Evolutionary conservation across 2,888 invertebrate species (phyloP).

Genomic region (Sinotaia quadrata): DNA sequence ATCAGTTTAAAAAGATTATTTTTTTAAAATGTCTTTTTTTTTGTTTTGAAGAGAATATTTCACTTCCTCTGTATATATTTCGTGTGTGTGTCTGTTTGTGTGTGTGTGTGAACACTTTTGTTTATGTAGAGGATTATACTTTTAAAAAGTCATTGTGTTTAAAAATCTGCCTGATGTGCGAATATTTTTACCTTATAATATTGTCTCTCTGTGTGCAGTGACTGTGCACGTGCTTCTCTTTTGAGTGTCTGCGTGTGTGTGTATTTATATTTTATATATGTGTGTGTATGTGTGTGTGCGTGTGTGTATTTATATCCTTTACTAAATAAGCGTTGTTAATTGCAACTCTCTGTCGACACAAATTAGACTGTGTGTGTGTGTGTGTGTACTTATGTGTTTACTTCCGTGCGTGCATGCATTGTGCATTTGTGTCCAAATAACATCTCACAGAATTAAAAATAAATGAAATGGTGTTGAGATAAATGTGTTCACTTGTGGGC

Average conservation of each 20-base stretch:
- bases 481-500: too few relatives aligned
- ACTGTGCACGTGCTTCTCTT: not conserved
- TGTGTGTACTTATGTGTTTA: slow-evolving; percentile 2
- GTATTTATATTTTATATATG: not conserved
- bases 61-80: too few relatives aligned
- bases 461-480: too few relatives aligned
- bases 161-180: too few relatives aligned
- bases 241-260: slow-evolving; percentile 1
- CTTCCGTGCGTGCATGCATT: not conserved
- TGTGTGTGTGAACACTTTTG: not conserved
- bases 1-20: too few relatives aligned
- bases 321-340: too few relatives aligned
- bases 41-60: too few relatives aligned
- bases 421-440: too few relatives aligned
- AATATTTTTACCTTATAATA: too few relatives aligned
- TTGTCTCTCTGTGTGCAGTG: not conserved
- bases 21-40: too few relatives aligned
- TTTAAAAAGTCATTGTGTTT: not conserved
- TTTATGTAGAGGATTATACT: not conserved
- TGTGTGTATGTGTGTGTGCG: slow-evolving; percentile 10
- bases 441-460: too few relatives aligned
- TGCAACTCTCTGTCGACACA: too few relatives aligned
- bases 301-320: slow-evolving; percentile 3
- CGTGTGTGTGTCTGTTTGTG: slow-evolving; percentile 6
- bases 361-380: slow-evolving; percentile 13